phyloP scores from a whole-genome alignment of 1,140 invertebrate species.

The Lamellibrachia luymesi region DNA sequence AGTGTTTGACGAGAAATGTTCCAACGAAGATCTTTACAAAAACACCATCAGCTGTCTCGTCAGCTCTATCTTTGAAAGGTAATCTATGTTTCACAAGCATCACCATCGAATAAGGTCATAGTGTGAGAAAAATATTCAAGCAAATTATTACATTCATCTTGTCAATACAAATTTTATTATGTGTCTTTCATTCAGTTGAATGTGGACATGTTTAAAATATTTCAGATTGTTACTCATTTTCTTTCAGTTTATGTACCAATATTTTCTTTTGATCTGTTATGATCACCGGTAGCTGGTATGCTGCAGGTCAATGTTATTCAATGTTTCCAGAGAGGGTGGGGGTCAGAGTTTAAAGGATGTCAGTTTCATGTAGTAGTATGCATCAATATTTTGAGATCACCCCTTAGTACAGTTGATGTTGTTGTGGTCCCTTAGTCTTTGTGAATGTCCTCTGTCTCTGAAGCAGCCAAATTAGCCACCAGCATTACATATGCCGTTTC shows the following conservation, averaged over 20 bases:
- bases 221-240: too few relatives aligned
- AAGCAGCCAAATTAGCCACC: not conserved
- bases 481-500: not conserved
- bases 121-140: not conserved
- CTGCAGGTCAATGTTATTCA: too few relatives aligned
- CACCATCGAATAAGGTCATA: not conserved
- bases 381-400: not conserved
- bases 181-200: too few relatives aligned
- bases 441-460: not conserved
- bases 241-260: too few relatives aligned
- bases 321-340: too few relatives aligned
- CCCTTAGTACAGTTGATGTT: too few relatives aligned
- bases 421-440: not conserved
- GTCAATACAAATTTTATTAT: not conserved
- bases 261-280: too few relatives aligned
- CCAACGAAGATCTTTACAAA: constrained; percentile 55
- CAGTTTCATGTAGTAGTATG: not conserved
- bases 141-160: not conserved
- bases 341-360: not conserved
- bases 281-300: too few relatives aligned
- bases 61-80: constrained; percentile 51
- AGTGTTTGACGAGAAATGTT: constrained; percentile 51
- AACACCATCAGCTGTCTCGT: constrained; percentile 49
- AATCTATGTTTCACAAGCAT: constrained; percentile 16
- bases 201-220: too few relatives aligned